phyloP scores from a whole-genome alignment of 2,797 vertebrate species.

The Uromys caudimaculatus region DNA sequence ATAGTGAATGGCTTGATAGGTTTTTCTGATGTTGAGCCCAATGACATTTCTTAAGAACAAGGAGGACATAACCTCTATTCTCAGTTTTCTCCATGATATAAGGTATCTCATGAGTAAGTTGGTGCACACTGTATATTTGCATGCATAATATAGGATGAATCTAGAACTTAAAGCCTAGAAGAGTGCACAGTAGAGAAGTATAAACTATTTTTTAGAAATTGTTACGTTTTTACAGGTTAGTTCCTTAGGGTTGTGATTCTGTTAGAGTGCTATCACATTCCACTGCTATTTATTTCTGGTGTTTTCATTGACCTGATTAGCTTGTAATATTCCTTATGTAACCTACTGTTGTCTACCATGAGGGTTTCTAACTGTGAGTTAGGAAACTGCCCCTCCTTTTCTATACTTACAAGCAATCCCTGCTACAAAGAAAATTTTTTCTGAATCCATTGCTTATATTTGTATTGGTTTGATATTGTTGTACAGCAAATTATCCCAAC shows the following conservation, averaged over 20 bases:
- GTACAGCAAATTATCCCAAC: slow-evolving; percentile 4
- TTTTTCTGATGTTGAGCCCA: slow-evolving; percentile 41
- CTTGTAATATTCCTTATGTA: slow-evolving; percentile 27
- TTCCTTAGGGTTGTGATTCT: slow-evolving; percentile 30
- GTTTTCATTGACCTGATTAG: slow-evolving; percentile 42
- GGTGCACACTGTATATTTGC: not conserved
- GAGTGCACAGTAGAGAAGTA: not conserved
- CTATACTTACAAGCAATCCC: slow-evolving; percentile 34
- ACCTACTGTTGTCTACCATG: not conserved
- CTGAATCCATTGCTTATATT: slow-evolving; percentile 8
- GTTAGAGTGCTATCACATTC: slow-evolving; percentile 24
- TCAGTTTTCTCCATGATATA: slow-evolving; percentile 39
- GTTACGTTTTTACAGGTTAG: slow-evolving; percentile 29
- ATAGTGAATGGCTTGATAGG: slow-evolving; percentile 10
- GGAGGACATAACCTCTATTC: not conserved
- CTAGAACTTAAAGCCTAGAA: not conserved
- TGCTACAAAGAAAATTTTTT: slow-evolving; percentile 39
- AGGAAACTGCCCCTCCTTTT: slow-evolving; percentile 17
- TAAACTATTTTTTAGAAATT: slow-evolving; percentile 38
- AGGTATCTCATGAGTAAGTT: slow-evolving; percentile 1
- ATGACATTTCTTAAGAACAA: not conserved
- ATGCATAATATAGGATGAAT: not conserved
- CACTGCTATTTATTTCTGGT: slow-evolving; percentile 14
- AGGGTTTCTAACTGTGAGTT: slow-evolving; percentile 12
- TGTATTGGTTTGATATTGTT: slow-evolving; percentile 42